phyloP scores from a whole-genome alignment of 2,888 invertebrate species.

The Ptilodon capucinus region DNA sequence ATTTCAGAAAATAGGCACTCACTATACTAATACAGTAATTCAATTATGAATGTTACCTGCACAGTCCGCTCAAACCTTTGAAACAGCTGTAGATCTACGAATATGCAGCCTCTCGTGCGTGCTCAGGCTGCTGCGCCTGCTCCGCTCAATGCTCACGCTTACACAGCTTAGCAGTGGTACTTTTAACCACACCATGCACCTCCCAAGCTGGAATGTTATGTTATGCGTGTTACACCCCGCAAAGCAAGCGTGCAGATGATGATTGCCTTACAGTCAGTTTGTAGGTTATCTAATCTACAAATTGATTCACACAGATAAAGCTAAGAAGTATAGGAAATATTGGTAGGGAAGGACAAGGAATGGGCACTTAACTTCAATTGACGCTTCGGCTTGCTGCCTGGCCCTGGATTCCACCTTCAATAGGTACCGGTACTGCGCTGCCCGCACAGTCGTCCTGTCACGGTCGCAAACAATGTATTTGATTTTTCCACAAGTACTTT shows the following conservation, averaged over 20 bases:
- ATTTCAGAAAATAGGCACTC: not conserved
- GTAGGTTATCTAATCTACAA: not conserved
- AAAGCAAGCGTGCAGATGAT: not conserved
- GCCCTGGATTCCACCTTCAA: not conserved
- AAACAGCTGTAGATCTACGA: not conserved
- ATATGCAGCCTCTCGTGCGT: not conserved
- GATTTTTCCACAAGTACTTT: no score
- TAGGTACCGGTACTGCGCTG: no score
- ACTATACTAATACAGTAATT: not conserved
- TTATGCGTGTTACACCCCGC: not conserved
- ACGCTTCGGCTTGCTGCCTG: not conserved
- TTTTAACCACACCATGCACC: not conserved
- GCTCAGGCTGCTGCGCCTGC: not conserved
- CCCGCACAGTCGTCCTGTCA: no score
- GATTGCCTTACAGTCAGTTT: not conserved
- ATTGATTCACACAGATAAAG: not conserved
- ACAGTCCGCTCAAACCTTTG: not conserved
- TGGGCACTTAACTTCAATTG: not conserved
- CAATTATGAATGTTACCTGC: not conserved
- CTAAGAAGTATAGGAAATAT: not conserved
- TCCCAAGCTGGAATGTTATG: not conserved
- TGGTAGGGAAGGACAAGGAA: not conserved
- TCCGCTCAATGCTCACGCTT: not conserved
- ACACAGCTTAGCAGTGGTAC: not conserved
- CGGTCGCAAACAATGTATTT: no score